Conservation (phyloP, 1,140 invertebrate species). For the Leguminivora glycinivorella region DNA sequence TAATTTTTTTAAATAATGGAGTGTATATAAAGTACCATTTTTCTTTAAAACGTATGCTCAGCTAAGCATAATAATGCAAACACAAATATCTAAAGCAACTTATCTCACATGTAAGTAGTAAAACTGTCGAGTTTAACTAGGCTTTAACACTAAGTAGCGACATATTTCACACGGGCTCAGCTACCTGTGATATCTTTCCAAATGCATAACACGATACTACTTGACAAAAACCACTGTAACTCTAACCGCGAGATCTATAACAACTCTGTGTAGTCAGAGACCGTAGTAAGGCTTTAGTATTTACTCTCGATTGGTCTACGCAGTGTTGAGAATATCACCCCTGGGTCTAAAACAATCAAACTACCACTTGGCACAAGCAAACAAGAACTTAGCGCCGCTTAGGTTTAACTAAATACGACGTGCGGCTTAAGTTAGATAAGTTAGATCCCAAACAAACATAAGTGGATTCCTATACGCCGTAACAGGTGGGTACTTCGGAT, state of each 20-base stretch:
- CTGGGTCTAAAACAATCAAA: slow-evolving; percentile 73
- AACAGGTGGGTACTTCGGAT: slow-evolving; percentile 16
- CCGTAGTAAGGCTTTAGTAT: neutral
- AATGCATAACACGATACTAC: neutral
- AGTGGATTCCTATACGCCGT: slow-evolving; percentile 38
- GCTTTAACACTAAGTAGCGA: slow-evolving; percentile 68
- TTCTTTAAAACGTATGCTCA: neutral
- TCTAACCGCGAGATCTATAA: neutral
- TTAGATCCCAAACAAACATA: slow-evolving; percentile 35
- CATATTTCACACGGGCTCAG: slow-evolving; percentile 70
- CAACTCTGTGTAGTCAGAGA: neutral
- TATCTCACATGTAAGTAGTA: slow-evolving; percentile 50
- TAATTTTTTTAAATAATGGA: too few relatives aligned
- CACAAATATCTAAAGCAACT: slow-evolving; percentile 5
- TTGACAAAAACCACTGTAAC: neutral
- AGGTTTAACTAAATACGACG: slow-evolving; percentile 71
- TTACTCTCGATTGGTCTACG: neutral
- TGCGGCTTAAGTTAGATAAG: slow-evolving; percentile 65
- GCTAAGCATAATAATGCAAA: neutral
- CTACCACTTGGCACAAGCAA: slow-evolving; percentile 57
- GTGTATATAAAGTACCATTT: neutral
- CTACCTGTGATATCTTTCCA: slow-evolving; percentile 46
- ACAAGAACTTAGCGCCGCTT: slow-evolving; percentile 57
- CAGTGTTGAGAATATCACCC: neutral
- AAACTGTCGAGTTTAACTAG: slow-evolving; percentile 63